Percentiles rank a stretch among this genome's conserved stretches.
These are phyloP conservation scores for Conus betulinus DNA, from an alignment of 1,140 invertebrate species.

Conservation along the genomic window DNA sequence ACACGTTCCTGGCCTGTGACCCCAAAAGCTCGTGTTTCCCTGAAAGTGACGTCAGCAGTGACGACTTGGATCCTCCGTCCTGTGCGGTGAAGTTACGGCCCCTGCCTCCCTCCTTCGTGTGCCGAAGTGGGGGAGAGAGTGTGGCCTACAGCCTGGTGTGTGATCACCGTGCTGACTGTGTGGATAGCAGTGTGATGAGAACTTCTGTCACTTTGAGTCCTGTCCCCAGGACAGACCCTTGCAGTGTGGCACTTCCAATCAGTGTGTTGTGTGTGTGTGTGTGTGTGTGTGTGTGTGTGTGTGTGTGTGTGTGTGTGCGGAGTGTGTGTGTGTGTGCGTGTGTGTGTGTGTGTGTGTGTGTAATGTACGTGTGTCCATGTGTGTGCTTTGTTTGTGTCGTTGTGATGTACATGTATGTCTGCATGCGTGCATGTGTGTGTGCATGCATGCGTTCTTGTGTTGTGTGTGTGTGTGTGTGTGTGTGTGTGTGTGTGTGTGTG, in stretches of 20 bases:
- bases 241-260: not conserved
- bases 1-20: conserved; percentile 28
- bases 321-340: conserved; percentile 1
- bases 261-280: not conserved
- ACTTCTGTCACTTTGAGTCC: conserved; percentile 2
- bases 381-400: too few relatives aligned
- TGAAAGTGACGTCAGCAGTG: not conserved
- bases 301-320: not conserved
- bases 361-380: too few relatives aligned
- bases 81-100: not conserved
- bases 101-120: conserved; percentile 15
- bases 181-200: conserved; percentile 18
- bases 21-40: conserved; percentile 9
- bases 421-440: too few relatives aligned
- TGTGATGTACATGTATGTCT: too few relatives aligned
- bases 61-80: not conserved
- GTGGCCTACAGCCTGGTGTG: conserved; percentile 36
- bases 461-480: too few relatives aligned
- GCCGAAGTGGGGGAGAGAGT: not conserved
- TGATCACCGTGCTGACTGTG: conserved; percentile 25
- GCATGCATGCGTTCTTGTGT: too few relatives aligned
- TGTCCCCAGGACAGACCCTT: not conserved
- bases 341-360: not conserved
- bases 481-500: too few relatives aligned
- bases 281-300: conserved; percentile 11